A percentile compares a stretch with the other conserved stretches of the same genome.
These are phyloP conservation scores for Drosophila fungiperda DNA, from an alignment of 2,888 invertebrate genomes.

Conservation along the genomic window DNA sequence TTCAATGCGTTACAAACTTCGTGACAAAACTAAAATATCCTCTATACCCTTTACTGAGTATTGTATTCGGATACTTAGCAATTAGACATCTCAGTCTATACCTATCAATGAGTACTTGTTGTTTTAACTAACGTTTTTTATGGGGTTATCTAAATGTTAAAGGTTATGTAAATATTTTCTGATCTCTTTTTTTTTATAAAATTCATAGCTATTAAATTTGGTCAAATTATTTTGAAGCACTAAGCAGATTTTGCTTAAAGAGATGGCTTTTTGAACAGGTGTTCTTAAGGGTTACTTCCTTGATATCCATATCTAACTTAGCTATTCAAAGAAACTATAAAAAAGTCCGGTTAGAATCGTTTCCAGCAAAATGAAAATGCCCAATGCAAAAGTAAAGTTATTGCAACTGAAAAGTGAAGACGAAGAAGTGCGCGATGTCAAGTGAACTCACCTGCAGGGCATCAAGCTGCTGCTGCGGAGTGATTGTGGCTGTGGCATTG, in stretches of 20 bases:
- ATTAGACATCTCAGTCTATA: no score
- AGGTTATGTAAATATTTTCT: no score
- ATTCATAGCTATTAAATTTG: no score
- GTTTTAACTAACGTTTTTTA: no score
- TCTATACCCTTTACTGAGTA: no score
- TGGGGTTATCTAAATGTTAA: no score
- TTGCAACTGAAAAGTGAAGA: not conserved
- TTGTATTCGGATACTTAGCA: no score
- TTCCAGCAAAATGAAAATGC: not conserved
- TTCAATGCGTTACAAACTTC: not conserved
- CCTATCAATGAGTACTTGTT: not conserved
- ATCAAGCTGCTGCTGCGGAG: constrained; percentile 71
- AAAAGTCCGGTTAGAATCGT: not conserved
- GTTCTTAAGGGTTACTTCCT: not conserved
- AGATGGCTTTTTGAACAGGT: not conserved
- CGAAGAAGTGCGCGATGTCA: constrained; percentile 5
- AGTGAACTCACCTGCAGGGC: constrained; percentile 73
- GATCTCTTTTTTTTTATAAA: no score
- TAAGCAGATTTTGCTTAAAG: not conserved
- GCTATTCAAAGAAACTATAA: not conserved
- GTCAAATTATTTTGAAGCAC: no score
- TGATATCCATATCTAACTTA: not conserved
- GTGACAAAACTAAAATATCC: no score
- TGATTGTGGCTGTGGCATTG: constrained; percentile 2
- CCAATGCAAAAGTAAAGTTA: not conserved